Percentiles rank a stretch among this genome's conserved stretches.
Evolutionary conservation across 2,888 invertebrate genomes (phyloP).

Genomic region (Syrphus vitripennis): DNA sequence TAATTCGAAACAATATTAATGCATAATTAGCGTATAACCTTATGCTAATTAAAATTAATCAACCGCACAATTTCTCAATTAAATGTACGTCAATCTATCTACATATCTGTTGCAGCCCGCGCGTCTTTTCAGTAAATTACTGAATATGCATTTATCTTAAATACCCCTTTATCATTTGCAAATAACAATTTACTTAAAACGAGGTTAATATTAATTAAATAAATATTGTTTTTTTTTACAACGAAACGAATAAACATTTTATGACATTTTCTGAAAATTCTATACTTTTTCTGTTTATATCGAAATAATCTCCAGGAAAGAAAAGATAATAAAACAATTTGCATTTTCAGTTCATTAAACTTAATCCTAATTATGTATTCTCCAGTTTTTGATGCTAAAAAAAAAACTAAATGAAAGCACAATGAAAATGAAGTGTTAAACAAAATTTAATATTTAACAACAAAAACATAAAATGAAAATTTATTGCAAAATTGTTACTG

Average conservation of each 20-base stretch:
- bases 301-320: not conserved
- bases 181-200: conserved; percentile 45
- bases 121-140: not conserved
- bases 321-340: not conserved
- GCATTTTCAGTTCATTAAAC: not conserved
- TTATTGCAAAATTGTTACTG: conserved; percentile 41
- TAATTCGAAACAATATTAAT: conserved; percentile 36
- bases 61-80: conserved; percentile 45
- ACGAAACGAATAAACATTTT: not conserved
- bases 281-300: not conserved
- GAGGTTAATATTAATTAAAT: not conserved
- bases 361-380: not conserved
- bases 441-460: conserved; percentile 45
- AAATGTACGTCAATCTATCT: not conserved
- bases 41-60: conserved; percentile 60
- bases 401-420: not conserved
- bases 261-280: not conserved
- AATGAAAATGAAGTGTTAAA: conserved; percentile 28
- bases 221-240: not conserved
- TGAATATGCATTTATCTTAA: conserved; percentile 4
- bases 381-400: not conserved
- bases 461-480: conserved; percentile 57
- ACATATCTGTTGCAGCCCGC: not conserved
- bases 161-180: conserved; percentile 11
- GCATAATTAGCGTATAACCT: conserved; percentile 33